A percentile compares a stretch with the other conserved stretches of the same genome.
Conservation (phyloP, 2,797 vertebrate genomes). For the Aphelocoma californica region DNA sequence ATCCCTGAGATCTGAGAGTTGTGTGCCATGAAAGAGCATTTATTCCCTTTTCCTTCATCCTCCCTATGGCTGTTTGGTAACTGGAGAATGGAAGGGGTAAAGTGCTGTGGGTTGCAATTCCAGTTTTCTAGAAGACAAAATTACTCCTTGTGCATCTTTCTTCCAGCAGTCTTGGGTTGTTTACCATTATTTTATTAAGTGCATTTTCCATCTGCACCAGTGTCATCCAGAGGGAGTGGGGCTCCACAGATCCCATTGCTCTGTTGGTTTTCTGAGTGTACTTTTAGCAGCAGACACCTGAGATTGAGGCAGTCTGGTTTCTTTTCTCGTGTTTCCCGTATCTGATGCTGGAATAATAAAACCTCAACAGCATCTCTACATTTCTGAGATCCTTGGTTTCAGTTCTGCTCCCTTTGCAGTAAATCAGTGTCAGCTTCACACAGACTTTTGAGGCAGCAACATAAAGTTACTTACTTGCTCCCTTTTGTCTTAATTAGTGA, state of each 20-base stretch:
- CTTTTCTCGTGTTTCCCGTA: accelerated
- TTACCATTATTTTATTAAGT: background rate
- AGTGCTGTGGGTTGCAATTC: background rate
- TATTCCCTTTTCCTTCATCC: background rate
- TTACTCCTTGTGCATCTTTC: background rate
- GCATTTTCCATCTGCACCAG: background rate
- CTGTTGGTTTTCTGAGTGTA: background rate
- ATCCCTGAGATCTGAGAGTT: background rate
- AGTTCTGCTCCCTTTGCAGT: background rate
- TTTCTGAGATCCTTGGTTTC: background rate
- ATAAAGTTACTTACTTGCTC: background rate
- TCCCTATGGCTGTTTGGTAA: background rate
- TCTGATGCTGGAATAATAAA: background rate
- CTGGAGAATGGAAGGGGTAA: background rate
- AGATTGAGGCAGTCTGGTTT: background rate
- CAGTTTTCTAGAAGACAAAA: background rate
- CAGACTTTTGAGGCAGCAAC: background rate
- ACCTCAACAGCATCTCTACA: background rate
- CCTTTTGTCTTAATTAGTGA: constrained; percentile 37
- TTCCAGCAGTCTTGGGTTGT: background rate
- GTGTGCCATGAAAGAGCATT: background rate
- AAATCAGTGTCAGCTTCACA: background rate
- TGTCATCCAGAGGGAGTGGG: background rate
- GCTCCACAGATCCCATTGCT: background rate
- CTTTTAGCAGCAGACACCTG: background rate